Base-by-base conservation (phyloP, 53 echinoderm and acorn worm species). In the Antedon mediterranea region DNA sequence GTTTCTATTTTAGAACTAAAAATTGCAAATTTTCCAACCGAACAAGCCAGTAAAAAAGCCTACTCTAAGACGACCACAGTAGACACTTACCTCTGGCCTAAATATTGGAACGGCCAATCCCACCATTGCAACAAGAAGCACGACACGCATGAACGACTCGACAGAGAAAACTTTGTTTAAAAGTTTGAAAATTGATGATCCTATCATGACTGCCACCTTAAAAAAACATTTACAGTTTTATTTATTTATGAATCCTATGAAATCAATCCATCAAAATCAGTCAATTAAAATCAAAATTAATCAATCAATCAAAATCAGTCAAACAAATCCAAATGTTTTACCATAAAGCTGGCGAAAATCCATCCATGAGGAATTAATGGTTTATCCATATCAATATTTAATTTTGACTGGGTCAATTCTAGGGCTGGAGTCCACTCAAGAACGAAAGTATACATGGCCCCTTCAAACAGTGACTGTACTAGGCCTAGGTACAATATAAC, bases 381-480 rank as follows among this genome's bases (percentile, higher is more conserved):
- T 72, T 81, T 77, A 34, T 76, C 33, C 28, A 33, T 4, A 26
- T 72, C 18, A 23, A 8, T 28, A 23, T 81, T 72, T 31, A 43
- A 73, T 13, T 43, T 32, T 11, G 33, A 76, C 20, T 74, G 72
- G 4, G 78, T 34, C 9, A 34, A 72, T 27, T 73, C 43, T 11
- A 86, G 71, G 0, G 86, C 86, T 30, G 86, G 86, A 3, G 86
- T 86, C 86, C 86, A 86, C 73, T 86, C 86, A 71, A 86, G 41
- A 70, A 86, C 86, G 82, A 86, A 86, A 23, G 82, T 86, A 41
- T 86, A 86, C 86, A 86, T 86, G 20, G 86, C 82, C 29, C 86
- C 86, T 74, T 86, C 86, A 71, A 86, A 86, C 27, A 86, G 34
- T 26, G 86, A 86, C 86, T 86, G 86, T 34, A 86, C 78, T 71